phyloP scores from a whole-genome alignment of 2,888 invertebrate species.

The Ormyrus pomaceus region DNA sequence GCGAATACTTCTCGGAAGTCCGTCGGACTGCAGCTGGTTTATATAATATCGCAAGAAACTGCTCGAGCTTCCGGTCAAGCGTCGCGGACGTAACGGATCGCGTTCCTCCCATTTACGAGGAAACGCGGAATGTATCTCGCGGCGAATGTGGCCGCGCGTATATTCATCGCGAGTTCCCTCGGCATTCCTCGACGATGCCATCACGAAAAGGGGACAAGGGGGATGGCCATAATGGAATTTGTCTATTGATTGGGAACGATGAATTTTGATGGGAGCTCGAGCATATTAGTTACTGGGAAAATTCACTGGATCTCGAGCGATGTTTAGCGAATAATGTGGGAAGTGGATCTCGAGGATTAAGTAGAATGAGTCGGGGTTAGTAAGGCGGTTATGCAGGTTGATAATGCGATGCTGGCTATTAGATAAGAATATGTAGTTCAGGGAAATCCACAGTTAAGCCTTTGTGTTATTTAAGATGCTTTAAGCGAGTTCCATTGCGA shows the following conservation, averaged over 20 bases:
- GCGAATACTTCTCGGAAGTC: constrained; percentile 38
- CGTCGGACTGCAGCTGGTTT: not conserved
- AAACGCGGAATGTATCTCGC: constrained; percentile 35
- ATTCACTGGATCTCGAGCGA: not conserved
- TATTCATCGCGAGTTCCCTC: too few relatives aligned
- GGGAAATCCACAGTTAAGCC: too few relatives aligned
- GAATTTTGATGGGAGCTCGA: too few relatives aligned
- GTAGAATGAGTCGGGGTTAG: not conserved
- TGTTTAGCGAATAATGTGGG: not conserved
- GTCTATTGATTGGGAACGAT: too few relatives aligned
- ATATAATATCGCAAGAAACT: constrained; percentile 51
- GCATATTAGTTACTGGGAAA: too few relatives aligned
- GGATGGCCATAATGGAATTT: not conserved
- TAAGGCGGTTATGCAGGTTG: not conserved
- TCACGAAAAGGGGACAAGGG: not conserved
- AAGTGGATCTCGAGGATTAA: not conserved
- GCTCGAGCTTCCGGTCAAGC: constrained; percentile 48
- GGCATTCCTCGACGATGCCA: too few relatives aligned
- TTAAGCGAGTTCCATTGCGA: too few relatives aligned
- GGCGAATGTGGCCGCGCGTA: too few relatives aligned
- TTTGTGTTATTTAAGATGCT: too few relatives aligned
- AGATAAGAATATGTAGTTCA: too few relatives aligned
- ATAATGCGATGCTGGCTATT: too few relatives aligned
- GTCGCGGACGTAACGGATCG: constrained; percentile 39
- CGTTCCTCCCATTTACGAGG: constrained; percentile 36